Evolutionary conservation across 2,113 vertebrate species (phyloP).

Genomic region (Misgurnus mizolepis): DNA sequence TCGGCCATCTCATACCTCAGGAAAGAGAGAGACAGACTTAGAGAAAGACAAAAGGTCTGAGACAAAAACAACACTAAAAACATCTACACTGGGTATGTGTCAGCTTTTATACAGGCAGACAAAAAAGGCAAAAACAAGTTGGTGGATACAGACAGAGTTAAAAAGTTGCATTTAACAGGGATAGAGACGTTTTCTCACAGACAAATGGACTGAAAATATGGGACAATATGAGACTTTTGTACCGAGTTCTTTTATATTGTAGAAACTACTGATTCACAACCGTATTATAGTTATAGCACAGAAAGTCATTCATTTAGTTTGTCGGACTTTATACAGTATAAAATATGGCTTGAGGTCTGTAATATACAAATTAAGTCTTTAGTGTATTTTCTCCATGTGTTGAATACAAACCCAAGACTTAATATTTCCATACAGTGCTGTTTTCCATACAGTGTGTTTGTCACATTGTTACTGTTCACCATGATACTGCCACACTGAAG

Average conservation of each 20-base stretch:
- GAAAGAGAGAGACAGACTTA: slow-evolving; percentile 73
- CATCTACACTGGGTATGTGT: background rate
- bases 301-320: background rate
- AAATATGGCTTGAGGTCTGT: background rate
- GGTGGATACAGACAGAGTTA: too few relatives aligned
- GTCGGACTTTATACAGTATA: background rate
- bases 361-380: background rate
- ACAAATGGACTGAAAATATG: background rate
- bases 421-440: background rate
- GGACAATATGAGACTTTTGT: background rate
- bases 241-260: background rate
- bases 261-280: background rate
- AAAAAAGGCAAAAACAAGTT: background rate
- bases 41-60: slow-evolving; percentile 38
- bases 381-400: background rate
- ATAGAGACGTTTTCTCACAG: background rate
- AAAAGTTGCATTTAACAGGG: background rate
- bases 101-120: background rate
- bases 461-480: background rate
- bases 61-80: background rate
- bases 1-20: slow-evolving; percentile 81
- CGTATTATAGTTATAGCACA: background rate
- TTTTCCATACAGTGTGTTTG: background rate
- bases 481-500: background rate
- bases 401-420: background rate